Percentiles rank a stretch among this genome's conserved stretches.
Conservation (phyloP, 2,888 invertebrate genomes). For the Marasmarcha lunaedactyla region DNA sequence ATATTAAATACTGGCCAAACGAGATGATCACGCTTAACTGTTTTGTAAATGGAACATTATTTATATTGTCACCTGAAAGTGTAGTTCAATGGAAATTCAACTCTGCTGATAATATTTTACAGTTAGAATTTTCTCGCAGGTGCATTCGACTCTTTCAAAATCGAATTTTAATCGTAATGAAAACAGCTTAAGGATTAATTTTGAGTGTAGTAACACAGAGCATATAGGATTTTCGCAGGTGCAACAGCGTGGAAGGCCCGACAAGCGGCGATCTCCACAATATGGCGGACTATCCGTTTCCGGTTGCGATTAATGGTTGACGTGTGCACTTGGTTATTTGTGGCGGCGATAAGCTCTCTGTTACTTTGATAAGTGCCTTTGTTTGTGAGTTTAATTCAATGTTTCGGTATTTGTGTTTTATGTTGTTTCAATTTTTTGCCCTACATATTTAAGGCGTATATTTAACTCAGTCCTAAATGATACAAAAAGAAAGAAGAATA, state of each 20-base stretch:
- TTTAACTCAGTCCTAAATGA: too few relatives aligned
- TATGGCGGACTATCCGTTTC: slow-evolving; percentile 64
- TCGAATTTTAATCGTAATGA: slow-evolving; percentile 17
- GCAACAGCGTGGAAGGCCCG: slow-evolving; percentile 59
- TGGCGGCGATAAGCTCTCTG: slow-evolving; percentile 17
- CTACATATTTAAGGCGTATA: too few relatives aligned
- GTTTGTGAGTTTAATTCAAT: too few relatives aligned
- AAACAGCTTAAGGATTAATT: not conserved
- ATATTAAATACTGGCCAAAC: slow-evolving; percentile 22
- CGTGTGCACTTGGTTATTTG: slow-evolving; percentile 26
- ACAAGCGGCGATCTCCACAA: slow-evolving; percentile 58
- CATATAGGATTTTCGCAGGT: slow-evolving; percentile 39
- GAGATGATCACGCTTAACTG: slow-evolving; percentile 40
- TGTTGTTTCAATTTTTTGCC: too few relatives aligned
- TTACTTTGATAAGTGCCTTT: not conserved
- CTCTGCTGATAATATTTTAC: slow-evolving; percentile 18
- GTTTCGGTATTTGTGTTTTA: too few relatives aligned
- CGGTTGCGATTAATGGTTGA: slow-evolving; percentile 50
- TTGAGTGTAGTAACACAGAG: slow-evolving; percentile 11
- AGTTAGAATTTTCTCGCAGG: not conserved
- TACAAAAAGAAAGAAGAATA: too few relatives aligned
- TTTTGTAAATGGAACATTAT: slow-evolving; percentile 40
- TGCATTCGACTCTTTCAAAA: not conserved
- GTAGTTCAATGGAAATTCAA: slow-evolving; percentile 22
- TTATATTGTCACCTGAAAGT: slow-evolving; percentile 51